These are phyloP conservation scores for Boleophthalmus pectinirostris DNA, from an alignment of 2,113 vertebrate genomes.

Conservation along the genomic window DNA sequence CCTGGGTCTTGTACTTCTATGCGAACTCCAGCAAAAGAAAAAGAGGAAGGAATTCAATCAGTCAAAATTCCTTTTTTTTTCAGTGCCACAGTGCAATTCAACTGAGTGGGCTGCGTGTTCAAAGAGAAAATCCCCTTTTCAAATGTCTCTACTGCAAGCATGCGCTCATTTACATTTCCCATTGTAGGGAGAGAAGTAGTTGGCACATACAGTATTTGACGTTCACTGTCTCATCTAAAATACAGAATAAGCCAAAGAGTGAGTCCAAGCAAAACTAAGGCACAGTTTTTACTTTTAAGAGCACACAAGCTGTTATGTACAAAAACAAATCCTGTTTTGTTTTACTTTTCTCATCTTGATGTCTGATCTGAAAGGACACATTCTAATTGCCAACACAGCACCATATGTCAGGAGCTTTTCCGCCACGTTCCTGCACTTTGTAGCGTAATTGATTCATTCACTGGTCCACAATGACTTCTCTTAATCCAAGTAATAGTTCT, in stretches of 20 bases:
- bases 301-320: conserved; percentile 65
- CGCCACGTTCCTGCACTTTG: conserved; percentile 57
- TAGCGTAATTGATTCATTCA: conserved; percentile 73
- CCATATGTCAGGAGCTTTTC: conserved; percentile 72
- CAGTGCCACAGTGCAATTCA: conserved; percentile 70
- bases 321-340: conserved; percentile 45
- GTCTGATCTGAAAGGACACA: conserved; percentile 74
- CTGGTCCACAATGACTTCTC: conserved; percentile 63
- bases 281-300: conserved; percentile 66
- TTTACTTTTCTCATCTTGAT: conserved; percentile 55
- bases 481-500: conserved; percentile 26
- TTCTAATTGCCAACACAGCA: conserved; percentile 71
- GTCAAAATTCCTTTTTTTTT: conserved; percentile 73
- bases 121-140: conserved; percentile 70
- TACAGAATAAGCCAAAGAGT: conserved; percentile 63
- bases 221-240: conserved; percentile 47
- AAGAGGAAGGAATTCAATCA: conserved; percentile 71
- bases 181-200: conserved; percentile 52
- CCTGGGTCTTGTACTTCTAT: conserved; percentile 52
- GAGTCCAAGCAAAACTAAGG: conserved; percentile 47
- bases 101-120: conserved; percentile 62
- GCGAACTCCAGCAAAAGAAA: conserved; percentile 63
- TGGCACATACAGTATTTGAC: conserved; percentile 47
- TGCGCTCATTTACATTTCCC: conserved; percentile 71
- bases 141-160: conserved; percentile 54